Evolutionary conservation across 2,888 invertebrate genomes (phyloP).

Genomic region (Apodemia mormo): DNA sequence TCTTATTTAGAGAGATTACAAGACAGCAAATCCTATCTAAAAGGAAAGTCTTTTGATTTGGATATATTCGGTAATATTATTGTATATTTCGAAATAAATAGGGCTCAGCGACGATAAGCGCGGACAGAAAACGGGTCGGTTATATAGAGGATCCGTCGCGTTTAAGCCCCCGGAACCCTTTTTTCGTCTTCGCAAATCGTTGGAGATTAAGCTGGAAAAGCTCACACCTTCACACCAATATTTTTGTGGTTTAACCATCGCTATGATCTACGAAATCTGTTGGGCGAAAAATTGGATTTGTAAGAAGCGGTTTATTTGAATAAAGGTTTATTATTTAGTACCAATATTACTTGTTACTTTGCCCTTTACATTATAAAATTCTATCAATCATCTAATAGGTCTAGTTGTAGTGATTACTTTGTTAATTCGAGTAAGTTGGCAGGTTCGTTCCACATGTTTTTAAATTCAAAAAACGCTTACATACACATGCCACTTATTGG

Average conservation of each 20-base stretch:
- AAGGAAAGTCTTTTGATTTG: constrained; percentile 46
- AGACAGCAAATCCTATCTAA: constrained; percentile 36
- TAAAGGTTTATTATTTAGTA: neutral
- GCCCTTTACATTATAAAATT: neutral
- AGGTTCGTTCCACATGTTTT: too few species aligned
- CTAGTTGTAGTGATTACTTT: too few species aligned
- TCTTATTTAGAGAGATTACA: constrained; percentile 32
- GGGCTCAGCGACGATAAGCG: constrained; percentile 61
- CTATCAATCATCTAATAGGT: too few species aligned
- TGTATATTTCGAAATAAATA: constrained; percentile 65
- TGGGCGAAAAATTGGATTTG: constrained; percentile 56
- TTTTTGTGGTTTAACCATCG: constrained; percentile 68
- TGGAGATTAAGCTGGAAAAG: constrained; percentile 71
- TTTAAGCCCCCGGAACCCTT: constrained; percentile 69
- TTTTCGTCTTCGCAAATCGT: constrained; percentile 78
- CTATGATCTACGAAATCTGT: constrained; percentile 59
- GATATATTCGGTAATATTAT: constrained; percentile 55
- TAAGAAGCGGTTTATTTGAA: constrained; percentile 9
- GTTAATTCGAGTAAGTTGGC: too few species aligned
- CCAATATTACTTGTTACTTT: neutral
- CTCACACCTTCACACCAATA: constrained; percentile 74
- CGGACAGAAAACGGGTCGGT: constrained; percentile 57
- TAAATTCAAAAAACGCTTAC: too few species aligned
- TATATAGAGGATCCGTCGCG: constrained; percentile 56
- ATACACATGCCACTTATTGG: too few species aligned